Conservation (phyloP, 23 tunicate genomes). For the Diplosoma virens region DNA sequence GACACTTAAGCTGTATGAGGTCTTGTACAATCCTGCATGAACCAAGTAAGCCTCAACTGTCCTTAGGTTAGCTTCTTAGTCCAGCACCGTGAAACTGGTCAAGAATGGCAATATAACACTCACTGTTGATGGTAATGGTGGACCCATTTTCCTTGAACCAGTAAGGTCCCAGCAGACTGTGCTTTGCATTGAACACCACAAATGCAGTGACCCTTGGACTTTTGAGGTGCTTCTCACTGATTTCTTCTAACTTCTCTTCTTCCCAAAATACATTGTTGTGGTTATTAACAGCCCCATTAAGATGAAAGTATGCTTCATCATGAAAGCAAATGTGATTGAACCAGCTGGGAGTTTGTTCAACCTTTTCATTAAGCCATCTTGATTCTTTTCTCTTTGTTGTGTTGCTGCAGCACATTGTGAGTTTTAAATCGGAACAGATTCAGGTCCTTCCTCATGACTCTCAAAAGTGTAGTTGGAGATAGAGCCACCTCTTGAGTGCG, state of each 20-base stretch:
- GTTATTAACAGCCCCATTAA: constrained; percentile 23
- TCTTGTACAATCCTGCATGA: constrained; percentile 17
- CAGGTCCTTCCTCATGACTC: constrained; percentile 23
- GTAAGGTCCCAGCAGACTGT: constrained; percentile 17
- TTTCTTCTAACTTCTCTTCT: neutral
- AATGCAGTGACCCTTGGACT: neutral
- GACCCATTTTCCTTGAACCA: constrained; percentile 16
- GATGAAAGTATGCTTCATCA: constrained; percentile 20
- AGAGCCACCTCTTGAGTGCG: constrained; percentile 20
- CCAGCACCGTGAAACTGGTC: neutral
- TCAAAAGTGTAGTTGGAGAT: constrained; percentile 15
- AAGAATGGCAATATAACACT: constrained; percentile 12
- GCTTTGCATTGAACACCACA: constrained; percentile 17
- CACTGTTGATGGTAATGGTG: constrained; percentile 7
- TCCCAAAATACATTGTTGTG: neutral
- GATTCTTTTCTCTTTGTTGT: constrained; percentile 12
- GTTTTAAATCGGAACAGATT: constrained; percentile 11
- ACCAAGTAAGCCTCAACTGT: constrained; percentile 6
- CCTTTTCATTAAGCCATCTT: constrained; percentile 14
- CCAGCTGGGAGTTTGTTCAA: constrained; percentile 5
- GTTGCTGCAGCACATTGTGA: constrained; percentile 21
- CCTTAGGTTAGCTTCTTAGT: constrained; percentile 17
- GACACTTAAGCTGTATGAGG: no score
- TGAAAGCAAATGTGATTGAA: constrained; percentile 10
- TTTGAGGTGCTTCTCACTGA: constrained; percentile 16